Evolutionary conservation across 2,797 vertebrate species (phyloP), one percentile per base, ranked within the genome.

Genomic region (Parambassis ranga): DNA sequence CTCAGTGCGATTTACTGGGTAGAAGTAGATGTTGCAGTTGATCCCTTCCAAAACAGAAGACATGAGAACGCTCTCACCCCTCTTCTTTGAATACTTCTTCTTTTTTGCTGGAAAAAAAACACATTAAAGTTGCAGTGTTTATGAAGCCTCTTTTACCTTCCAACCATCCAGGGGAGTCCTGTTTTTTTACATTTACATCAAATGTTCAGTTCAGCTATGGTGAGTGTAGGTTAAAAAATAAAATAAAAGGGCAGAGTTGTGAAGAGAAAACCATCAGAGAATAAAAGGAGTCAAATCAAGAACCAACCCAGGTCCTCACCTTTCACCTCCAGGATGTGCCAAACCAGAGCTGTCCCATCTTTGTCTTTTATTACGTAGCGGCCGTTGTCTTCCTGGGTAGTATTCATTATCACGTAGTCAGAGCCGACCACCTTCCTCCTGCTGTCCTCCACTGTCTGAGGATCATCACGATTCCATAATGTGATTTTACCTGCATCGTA

Each of bases 1-100:
- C 0, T 11, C 0, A 4, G 0, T 8, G 3, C n/a, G 9, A 1
- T 0, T 1, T 0, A 13, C 3, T 36, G 52, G 27, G 6, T 28
- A 9, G 57, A 65, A 82, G 50, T 57, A 44, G 52, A 86, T 61
- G 61, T 63, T 60, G 69, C 79, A 83, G 43, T 30, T 39, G 0
- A 4, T 1, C 0, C 10, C n/a, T 9, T 59, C 26, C 57, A 72
- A 20, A 9, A 42, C 0, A 6, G 10, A 52, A 11, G 0, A 4
- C 8, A 80, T 0, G 0, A 0, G 0, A 7, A 80, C 0, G 0
- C 1, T 0, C 10, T 44, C 3, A 3, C 31, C 55, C 10, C 2
- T 0, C 0, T 0, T 2, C 13, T 0, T 2, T 1, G 0, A 0
- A 16, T 7, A 13, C 4, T 0, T 0, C 2, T 0, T 3, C 5